These are phyloP conservation scores for Grallaria varia DNA, from an alignment of 2,113 vertebrate species.

Conservation along the genomic window DNA sequence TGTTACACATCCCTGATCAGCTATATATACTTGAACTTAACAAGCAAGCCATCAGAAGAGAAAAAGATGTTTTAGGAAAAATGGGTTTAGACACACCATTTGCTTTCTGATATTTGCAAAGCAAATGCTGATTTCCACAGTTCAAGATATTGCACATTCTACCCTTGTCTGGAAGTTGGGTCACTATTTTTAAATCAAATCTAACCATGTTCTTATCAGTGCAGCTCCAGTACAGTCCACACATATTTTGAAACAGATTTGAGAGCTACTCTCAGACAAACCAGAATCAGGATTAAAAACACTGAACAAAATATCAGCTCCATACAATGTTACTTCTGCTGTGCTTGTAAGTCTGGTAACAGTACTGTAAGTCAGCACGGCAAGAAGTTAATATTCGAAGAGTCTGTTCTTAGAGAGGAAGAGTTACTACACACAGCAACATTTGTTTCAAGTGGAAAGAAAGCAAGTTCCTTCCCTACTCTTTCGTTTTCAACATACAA, in stretches of 20 bases:
- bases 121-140: neutral
- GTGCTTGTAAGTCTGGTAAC: neutral
- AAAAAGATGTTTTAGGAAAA: neutral
- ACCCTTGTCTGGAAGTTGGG: neutral
- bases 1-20: neutral
- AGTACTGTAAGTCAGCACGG: neutral
- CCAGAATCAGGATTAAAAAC: neutral
- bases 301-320: neutral
- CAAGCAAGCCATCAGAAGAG: neutral
- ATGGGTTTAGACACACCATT: neutral
- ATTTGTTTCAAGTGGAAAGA: neutral
- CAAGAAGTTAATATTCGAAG: neutral
- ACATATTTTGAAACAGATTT: neutral
- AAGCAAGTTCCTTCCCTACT: neutral
- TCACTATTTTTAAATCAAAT: neutral
- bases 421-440: neutral
- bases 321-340: neutral
- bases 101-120: neutral
- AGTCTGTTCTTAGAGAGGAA: neutral
- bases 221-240: neutral
- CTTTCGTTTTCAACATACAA: neutral
- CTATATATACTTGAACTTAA: neutral
- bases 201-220: neutral
- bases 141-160: neutral
- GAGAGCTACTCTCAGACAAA: neutral